Evolutionary conservation across 2,888 invertebrate species (phyloP), one percentile per base, ranked within the genome.

Genomic region (Andrena hattorfiana): DNA sequence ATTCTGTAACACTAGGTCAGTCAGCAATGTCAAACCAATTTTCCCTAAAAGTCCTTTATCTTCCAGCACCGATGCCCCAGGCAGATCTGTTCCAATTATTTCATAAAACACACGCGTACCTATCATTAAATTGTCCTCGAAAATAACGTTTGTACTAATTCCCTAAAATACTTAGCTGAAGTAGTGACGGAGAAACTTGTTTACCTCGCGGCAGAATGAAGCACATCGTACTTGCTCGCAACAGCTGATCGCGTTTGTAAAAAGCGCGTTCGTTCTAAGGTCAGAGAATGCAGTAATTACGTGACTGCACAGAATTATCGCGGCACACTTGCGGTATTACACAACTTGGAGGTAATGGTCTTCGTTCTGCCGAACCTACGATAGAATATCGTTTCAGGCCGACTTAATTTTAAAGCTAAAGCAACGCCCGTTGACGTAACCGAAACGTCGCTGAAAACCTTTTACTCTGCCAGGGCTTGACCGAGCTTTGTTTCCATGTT

Each of bases 361-460:
- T 56, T 20, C 3, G 49, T n/a, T 48, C 59, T 32, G n/a, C 13
- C 30, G 32, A 32, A 70, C 42, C 6, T 28, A 28, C 20, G 16
- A 35, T 64, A 35, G 6, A 32, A 32, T 54, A 64, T 51, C 32
- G 13, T 48, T 28, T 28, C 48, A 32, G 32, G 49, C 13, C 70
- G 23, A 20, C 32, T 62, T 63, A 73, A 76, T 73, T 63, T 26
- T 73, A 20, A 42, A 28, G 23, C 4, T 20, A 28, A 54, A 42
- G 13, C n/a, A 13, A 42, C 20, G 35, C 54, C 6, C 20, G 20
- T 42, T 13, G 63, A 42, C 63, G 63, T 42, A 63, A 63, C 20
- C 23, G 8, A 63, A 35, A 42, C 42, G 10, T 5, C 35, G 23
- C 5, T 8, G 30, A 67, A 28, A 49, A 67, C 13, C 7, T 13